Percentiles rank a stretch among this genome's conserved stretches.
These are phyloP conservation scores for Catharus fuscescens DNA, from an alignment of 2,113 vertebrate genomes.

Conservation along the genomic window DNA sequence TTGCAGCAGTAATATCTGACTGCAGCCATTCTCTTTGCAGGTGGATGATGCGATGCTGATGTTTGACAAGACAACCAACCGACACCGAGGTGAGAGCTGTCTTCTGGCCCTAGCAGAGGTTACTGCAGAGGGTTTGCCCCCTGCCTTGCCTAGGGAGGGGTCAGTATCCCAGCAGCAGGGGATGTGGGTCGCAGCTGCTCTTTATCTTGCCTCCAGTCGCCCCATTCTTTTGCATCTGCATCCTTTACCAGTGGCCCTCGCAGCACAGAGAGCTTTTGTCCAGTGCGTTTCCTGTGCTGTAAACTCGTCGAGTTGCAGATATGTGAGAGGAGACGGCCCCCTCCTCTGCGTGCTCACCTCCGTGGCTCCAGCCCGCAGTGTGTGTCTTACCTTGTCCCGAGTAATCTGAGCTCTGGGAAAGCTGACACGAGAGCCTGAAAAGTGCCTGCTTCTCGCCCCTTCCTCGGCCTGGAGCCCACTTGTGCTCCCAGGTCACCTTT, in stretches of 20 bases:
- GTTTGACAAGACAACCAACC: slow-evolving; percentile 99
- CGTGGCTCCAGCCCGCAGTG: not conserved
- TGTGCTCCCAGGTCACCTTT: slow-evolving; percentile 59
- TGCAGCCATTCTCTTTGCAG: slow-evolving; percentile 74
- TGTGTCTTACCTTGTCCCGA: slow-evolving; percentile 68
- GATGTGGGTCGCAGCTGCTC: slow-evolving; percentile 66
- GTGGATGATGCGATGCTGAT: slow-evolving; percentile 99
- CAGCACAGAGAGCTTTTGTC: slow-evolving; percentile 81
- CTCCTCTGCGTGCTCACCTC: slow-evolving; percentile 17
- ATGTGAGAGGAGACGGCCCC: slow-evolving; percentile 51
- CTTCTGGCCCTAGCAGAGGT: not conserved
- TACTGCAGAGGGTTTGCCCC: not conserved
- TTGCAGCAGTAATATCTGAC: not conserved
- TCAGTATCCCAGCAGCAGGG: slow-evolving; percentile 3
- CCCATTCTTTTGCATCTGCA: slow-evolving; percentile 69
- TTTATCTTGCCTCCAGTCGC: slow-evolving; percentile 74
- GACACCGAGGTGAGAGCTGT: slow-evolving; percentile 90
- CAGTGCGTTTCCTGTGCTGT: slow-evolving; percentile 71
- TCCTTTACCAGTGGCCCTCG: slow-evolving; percentile 55
- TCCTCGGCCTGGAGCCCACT: not conserved
- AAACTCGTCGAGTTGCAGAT: slow-evolving; percentile 68
- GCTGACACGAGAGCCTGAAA: slow-evolving; percentile 53
- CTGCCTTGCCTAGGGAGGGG: not conserved
- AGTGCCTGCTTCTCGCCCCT: slow-evolving; percentile 17
- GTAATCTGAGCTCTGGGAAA: slow-evolving; percentile 67